Evolutionary conservation across 2,113 vertebrate genomes (phyloP).

Genomic region (Catharus fuscescens): DNA sequence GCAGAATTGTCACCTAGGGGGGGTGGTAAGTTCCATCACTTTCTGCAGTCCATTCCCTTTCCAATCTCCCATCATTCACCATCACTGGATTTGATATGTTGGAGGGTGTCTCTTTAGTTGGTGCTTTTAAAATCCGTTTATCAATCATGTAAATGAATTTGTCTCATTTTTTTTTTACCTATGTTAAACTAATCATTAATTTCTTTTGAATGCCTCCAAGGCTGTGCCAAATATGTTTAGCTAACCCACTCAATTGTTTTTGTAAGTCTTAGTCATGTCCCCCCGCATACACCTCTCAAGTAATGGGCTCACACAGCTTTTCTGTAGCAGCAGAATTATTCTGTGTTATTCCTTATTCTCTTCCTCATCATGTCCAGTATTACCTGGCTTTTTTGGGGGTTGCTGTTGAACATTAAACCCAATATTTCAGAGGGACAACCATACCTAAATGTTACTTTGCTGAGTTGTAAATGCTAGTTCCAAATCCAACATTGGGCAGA

Average conservation of each 20-base stretch:
- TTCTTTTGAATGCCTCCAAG: neutral
- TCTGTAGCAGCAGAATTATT: neutral
- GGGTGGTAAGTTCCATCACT: neutral
- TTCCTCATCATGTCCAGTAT: neutral
- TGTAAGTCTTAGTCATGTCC: neutral
- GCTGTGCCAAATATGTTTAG: neutral
- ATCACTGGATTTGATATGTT: neutral
- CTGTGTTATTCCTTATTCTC: neutral
- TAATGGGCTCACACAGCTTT: neutral
- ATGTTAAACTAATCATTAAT: neutral
- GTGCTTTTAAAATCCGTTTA: neutral
- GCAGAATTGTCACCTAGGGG: neutral
- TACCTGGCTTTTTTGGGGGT: neutral
- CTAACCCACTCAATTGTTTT: neutral
- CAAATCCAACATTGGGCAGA: neutral
- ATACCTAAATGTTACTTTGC: neutral
- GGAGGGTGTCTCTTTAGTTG: neutral
- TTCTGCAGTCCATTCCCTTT: slow-evolving; percentile 12
- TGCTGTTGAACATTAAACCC: neutral
- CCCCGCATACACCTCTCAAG: neutral
- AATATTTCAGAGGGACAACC: neutral
- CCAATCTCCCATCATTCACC: neutral
- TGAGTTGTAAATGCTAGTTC: neutral
- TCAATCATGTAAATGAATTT: neutral
- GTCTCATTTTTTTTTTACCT: neutral